A percentile compares a stretch with the other conserved stretches of the same genome.
These are phyloP conservation scores for Hapalemur alaotrensis DNA, from an alignment of 2,797 vertebrate species.

Conservation along the genomic window DNA sequence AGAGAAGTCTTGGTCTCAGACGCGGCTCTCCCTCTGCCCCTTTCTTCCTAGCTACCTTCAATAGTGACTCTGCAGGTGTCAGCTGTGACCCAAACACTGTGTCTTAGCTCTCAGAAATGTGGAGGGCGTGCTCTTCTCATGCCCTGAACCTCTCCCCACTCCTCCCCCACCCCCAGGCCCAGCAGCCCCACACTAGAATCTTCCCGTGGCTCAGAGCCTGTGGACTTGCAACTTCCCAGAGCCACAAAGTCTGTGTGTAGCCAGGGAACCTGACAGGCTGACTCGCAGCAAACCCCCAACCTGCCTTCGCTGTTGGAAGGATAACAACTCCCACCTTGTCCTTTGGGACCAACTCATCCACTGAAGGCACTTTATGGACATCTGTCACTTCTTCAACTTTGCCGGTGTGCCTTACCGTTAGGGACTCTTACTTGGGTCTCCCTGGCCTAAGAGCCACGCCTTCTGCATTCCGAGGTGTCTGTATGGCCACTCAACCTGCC, in stretches of 20 bases:
- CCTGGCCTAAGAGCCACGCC: not conserved
- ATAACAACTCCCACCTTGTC: not conserved
- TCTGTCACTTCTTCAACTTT: not conserved
- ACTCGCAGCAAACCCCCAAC: not conserved
- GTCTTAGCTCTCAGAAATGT: not conserved
- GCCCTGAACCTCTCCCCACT: not conserved
- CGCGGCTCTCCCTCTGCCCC: fast-evolving
- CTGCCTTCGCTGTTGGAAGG: not conserved
- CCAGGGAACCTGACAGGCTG: not conserved
- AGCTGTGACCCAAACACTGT: no score
- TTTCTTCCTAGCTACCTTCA: not conserved
- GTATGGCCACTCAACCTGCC: not conserved
- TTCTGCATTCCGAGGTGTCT: fast-evolving
- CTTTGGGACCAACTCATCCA: no score
- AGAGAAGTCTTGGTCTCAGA: not conserved
- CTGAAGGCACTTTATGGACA: not conserved
- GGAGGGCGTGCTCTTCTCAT: not conserved
- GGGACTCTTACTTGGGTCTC: not conserved
- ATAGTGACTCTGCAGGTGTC: not conserved
- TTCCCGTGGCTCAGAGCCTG: not conserved
- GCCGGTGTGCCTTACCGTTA: not conserved
- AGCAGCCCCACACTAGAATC: not conserved
- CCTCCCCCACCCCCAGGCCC: not conserved
- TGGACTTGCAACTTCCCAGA: not conserved
- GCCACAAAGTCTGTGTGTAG: not conserved